Percentiles rank a stretch among this genome's conserved stretches.
These are phyloP conservation scores for Tonatia bakeri DNA, from an alignment of 2,113 vertebrate genomes.

Conservation along the genomic window DNA sequence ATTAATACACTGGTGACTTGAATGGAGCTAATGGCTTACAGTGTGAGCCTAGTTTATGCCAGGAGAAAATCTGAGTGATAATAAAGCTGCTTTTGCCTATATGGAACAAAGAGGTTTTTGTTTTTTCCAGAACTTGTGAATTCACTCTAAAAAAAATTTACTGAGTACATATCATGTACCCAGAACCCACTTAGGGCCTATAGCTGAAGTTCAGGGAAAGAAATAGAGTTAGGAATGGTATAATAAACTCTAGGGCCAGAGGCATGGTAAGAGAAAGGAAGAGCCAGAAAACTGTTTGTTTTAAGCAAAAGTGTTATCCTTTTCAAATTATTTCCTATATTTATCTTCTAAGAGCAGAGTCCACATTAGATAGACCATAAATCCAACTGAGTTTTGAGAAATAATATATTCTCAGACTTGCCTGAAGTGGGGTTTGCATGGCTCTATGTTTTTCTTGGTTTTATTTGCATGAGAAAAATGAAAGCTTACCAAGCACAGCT, in stretches of 20 bases:
- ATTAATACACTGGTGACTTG: background rate
- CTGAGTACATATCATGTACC: background rate
- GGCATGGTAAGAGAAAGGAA: background rate
- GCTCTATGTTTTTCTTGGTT: constrained; percentile 80
- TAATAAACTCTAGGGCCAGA: background rate
- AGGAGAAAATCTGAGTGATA: background rate
- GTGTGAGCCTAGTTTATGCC: background rate
- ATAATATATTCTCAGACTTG: constrained; percentile 80
- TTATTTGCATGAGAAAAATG: constrained; percentile 81
- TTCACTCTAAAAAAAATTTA: background rate
- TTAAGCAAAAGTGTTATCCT: constrained; percentile 69
- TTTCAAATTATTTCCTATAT: constrained; percentile 72
- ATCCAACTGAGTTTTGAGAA: constrained; percentile 79
- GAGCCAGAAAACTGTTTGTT: constrained; percentile 65
- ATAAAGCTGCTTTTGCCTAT: background rate
- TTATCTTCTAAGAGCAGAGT: constrained; percentile 76
- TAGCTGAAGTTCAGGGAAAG: background rate
- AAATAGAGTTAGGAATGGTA: background rate
- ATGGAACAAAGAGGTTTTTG: background rate
- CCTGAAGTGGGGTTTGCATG: constrained; percentile 79
- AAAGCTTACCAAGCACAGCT: constrained; percentile 78
- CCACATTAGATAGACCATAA: constrained; percentile 75
- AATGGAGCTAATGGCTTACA: background rate
- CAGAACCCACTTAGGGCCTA: background rate
- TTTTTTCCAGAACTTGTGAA: background rate